Conservation (phyloP, 1,140 invertebrate species). For the Drosophila neocordata region DNA sequence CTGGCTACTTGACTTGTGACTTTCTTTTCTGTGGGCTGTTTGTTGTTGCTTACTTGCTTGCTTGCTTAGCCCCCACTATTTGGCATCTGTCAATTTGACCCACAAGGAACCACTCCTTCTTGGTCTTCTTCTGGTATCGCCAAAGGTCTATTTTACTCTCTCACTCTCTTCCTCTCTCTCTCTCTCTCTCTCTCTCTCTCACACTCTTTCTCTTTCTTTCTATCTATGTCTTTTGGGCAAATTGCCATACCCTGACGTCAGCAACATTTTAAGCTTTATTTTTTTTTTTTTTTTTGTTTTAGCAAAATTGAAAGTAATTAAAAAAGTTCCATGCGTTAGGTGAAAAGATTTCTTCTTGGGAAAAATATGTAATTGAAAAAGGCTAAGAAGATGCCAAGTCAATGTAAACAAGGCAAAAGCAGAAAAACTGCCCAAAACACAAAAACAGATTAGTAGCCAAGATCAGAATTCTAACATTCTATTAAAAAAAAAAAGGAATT, state of each 20-base stretch:
- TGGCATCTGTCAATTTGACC: slow-evolving; percentile 6
- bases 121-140: neutral
- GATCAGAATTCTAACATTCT: neutral
- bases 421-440: neutral
- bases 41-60: too few relatives aligned
- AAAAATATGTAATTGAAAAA: slow-evolving; percentile 8
- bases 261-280: slow-evolving; percentile 7
- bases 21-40: slow-evolving; percentile 26
- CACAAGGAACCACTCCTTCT: neutral
- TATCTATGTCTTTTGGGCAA: neutral
- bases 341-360: neutral
- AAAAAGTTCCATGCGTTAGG: slow-evolving; percentile 8
- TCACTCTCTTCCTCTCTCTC: neutral
- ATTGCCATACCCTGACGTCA: slow-evolving; percentile 7
- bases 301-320: slow-evolving; percentile 8
- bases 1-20: slow-evolving; percentile 20
- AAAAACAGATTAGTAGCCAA: neutral
- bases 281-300: slow-evolving; percentile 3
- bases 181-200: neutral
- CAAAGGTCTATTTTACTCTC: neutral
- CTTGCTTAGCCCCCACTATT: slow-evolving; percentile 10
- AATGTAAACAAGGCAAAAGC: slow-evolving; percentile 5
- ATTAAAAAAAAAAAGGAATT: neutral
- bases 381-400: slow-evolving; percentile 2
- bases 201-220: neutral